These are phyloP conservation scores for Monodelphis domestica DNA, from an alignment of 2,797 vertebrate species.

Conservation along the genomic window DNA sequence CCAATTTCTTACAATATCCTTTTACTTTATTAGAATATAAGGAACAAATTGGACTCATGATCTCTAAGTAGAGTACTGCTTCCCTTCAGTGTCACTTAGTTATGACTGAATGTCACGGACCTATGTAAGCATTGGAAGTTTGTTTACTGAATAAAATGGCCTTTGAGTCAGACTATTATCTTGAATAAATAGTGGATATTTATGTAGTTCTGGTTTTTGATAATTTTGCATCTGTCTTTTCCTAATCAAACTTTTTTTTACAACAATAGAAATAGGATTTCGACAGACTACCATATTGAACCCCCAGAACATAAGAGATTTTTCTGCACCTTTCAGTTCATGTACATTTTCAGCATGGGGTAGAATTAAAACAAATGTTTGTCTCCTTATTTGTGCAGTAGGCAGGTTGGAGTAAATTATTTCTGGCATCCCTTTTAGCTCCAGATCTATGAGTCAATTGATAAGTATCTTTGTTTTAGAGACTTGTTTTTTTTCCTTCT, in stretches of 20 bases:
- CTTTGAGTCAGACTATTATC: not conserved
- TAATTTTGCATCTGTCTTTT: conserved; percentile 9
- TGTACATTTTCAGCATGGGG: not conserved
- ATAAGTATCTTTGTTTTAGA: not conserved
- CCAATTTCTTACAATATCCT: not conserved
- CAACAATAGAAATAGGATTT: not conserved
- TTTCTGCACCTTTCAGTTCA: not conserved
- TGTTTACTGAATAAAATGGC: not conserved
- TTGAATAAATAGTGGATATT: conserved; percentile 20
- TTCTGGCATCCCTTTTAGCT: not conserved
- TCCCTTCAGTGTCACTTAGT: not conserved
- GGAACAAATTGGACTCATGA: conserved; percentile 8
- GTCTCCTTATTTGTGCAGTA: not conserved
- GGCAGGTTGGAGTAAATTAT: not conserved
- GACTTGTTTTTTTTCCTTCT: not conserved
- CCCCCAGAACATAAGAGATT: not conserved
- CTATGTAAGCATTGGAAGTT: conserved; percentile 1
- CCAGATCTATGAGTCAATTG: not conserved
- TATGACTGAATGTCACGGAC: not conserved
- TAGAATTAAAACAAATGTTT: not conserved
- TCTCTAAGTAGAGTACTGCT: not conserved
- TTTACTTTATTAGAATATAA: conserved; percentile 29
- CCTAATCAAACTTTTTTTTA: not conserved
- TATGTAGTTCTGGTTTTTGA: not conserved
- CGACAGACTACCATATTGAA: not conserved